Evolutionary conservation across 30 jellyfish, hydroid and myxozoan species (phyloP).

Genomic region (Pelagia noctiluca): DNA sequence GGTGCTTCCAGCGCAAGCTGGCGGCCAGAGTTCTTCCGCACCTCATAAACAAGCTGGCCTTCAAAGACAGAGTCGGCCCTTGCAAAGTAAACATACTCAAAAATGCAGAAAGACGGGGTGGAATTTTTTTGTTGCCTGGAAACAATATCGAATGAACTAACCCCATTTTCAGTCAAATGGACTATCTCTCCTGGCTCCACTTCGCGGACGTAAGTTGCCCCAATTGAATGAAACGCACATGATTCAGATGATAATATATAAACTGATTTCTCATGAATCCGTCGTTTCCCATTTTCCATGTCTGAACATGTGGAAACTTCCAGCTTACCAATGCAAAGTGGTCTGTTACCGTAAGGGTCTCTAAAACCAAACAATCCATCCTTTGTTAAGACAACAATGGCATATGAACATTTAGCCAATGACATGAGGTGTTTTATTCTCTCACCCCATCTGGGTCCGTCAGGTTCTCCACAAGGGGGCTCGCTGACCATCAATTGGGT

Average conservation of each 20-base stretch:
- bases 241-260: slow-evolving; percentile 87
- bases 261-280: slow-evolving; percentile 8
- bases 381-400: slow-evolving; percentile 77
- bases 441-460: slow-evolving; percentile 88
- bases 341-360: slow-evolving; percentile 95
- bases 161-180: slow-evolving; percentile 66
- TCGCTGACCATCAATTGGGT: slow-evolving; percentile 91
- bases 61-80: slow-evolving; percentile 89
- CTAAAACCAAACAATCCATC: slow-evolving; percentile 89
- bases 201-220: slow-evolving; percentile 82
- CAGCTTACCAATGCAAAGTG: slow-evolving; percentile 82
- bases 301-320: slow-evolving; percentile 21
- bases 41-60: slow-evolving; percentile 87
- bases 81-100: slow-evolving; percentile 96
- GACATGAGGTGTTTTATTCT: slow-evolving; percentile 84
- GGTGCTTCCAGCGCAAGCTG: slow-evolving; percentile 89
- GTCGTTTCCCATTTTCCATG: slow-evolving; percentile 60
- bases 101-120: slow-evolving; percentile 85
- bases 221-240: slow-evolving; percentile 91
- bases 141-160: slow-evolving; percentile 63
- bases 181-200: slow-evolving; percentile 94
- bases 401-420: slow-evolving; percentile 79
- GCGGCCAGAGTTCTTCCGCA: slow-evolving; percentile 88
- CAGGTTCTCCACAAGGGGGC: slow-evolving; percentile 96
- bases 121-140: slow-evolving; percentile 43